These are phyloP conservation scores for Campoletis raptor DNA, from an alignment of 2,888 invertebrate genomes.

Conservation along the genomic window DNA sequence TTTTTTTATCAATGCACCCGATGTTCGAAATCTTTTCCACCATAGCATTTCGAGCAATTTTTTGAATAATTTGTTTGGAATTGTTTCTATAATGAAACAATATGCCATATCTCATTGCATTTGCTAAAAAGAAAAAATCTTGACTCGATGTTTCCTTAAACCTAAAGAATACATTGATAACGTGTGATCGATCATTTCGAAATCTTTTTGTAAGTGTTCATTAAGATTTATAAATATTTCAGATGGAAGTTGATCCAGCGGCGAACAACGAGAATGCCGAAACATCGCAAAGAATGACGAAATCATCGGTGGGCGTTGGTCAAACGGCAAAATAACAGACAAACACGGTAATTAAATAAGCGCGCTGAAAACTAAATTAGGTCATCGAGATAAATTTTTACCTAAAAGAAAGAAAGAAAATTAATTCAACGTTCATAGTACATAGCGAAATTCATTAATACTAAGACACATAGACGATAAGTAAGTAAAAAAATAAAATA, in stretches of 20 bases:
- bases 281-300: slow-evolving; percentile 81
- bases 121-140: too few species aligned
- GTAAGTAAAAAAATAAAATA: not conserved
- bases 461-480: slow-evolving; percentile 41
- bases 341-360: slow-evolving; percentile 68
- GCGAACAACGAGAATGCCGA: slow-evolving; percentile 80
- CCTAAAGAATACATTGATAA: not conserved
- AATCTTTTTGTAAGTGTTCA: not conserved
- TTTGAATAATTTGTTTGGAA: too few species aligned
- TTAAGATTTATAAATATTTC: slow-evolving; percentile 48
- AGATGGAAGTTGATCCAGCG: slow-evolving; percentile 83
- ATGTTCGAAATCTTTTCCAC: not conserved
- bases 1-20: too few species aligned
- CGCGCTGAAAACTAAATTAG: slow-evolving; percentile 55
- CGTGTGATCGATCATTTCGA: too few species aligned
- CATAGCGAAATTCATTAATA: slow-evolving; percentile 62
- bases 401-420: slow-evolving; percentile 37
- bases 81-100: too few species aligned
- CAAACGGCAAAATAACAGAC: slow-evolving; percentile 83
- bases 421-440: slow-evolving; percentile 60
- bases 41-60: not conserved
- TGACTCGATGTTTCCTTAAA: too few species aligned
- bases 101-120: too few species aligned
- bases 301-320: slow-evolving; percentile 77
- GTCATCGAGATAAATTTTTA: slow-evolving; percentile 64